Evolutionary conservation across 2,888 invertebrate species (phyloP).

Genomic region (Diplolepis rosae): DNA sequence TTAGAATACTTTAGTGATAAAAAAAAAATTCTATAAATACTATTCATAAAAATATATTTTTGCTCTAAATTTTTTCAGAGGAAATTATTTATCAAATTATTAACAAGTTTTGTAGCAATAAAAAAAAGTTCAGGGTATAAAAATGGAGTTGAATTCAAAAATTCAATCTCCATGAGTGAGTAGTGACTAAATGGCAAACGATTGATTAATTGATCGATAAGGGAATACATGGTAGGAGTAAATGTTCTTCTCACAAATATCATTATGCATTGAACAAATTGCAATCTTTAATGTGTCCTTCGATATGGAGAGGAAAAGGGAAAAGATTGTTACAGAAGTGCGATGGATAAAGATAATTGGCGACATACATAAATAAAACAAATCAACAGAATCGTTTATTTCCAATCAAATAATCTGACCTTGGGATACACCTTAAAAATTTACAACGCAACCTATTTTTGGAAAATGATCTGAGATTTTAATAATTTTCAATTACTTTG

Average conservation of each 20-base stretch:
- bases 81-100: no score
- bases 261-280: conserved; percentile 1
- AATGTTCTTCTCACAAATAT: conserved; percentile 1
- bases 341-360: conserved; percentile 29
- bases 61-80: no score
- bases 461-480: not conserved
- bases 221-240: not conserved
- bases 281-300: conserved; percentile 4
- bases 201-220: conserved; percentile 8
- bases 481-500: not conserved
- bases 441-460: not conserved
- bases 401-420: not conserved
- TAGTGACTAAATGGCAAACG: no score
- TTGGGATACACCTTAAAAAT: not conserved
- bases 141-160: no score
- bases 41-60: no score
- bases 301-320: conserved; percentile 24
- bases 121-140: no score
- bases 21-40: no score
- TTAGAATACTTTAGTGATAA: no score
- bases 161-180: no score
- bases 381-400: conserved; percentile 18
- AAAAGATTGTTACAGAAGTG: conserved; percentile 27
- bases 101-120: no score
- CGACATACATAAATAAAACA: conserved; percentile 20